Evolutionary conservation across 2,888 invertebrate species (phyloP).

Genomic region (Lottia scabra): DNA sequence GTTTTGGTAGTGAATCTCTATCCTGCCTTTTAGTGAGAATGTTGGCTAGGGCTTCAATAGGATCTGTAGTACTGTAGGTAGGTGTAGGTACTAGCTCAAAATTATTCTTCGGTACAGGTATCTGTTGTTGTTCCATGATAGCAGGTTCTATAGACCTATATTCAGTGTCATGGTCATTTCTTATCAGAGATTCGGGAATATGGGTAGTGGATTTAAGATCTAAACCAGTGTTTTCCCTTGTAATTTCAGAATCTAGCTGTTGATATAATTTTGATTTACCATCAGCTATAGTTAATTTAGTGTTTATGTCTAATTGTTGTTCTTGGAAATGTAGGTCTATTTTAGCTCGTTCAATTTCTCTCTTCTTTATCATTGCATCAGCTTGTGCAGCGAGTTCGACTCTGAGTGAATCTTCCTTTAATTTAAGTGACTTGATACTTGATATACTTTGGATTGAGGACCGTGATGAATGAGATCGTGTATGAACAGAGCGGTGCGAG

Average conservation of each 20-base stretch:
- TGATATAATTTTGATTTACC: neutral
- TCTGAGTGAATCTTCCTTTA: neutral
- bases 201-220: no score
- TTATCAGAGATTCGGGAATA: no score
- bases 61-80: no score
- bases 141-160: no score
- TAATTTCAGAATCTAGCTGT: neutral
- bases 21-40: no score
- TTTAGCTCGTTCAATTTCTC: neutral
- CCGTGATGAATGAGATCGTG: neutral
- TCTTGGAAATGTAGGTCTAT: neutral
- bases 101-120: no score
- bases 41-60: no score
- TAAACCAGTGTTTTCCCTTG: no score
- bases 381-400: neutral
- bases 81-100: no score
- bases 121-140: no score
- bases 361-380: neutral
- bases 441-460: neutral
- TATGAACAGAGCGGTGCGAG: neutral
- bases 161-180: no score
- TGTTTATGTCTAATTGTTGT: neutral
- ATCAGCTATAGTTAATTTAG: neutral
- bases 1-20: no score
- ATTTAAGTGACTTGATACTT: neutral